A percentile compares a stretch with the other conserved stretches of the same genome.
These are phyloP conservation scores for Stomatorhinus walkeri DNA, from an alignment of 2,797 vertebrate species.

Conservation along the genomic window DNA sequence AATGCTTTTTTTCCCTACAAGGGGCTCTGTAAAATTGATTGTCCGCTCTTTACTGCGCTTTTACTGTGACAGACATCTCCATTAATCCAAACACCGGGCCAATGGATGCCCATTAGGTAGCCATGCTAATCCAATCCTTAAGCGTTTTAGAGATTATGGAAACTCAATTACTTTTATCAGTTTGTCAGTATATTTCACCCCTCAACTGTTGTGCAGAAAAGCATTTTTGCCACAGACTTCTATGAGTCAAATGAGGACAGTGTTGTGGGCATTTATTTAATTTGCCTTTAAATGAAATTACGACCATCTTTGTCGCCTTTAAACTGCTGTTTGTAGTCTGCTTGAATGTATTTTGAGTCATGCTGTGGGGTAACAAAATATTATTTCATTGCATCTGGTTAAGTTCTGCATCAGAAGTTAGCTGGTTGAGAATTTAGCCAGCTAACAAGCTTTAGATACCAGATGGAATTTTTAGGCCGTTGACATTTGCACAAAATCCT, in stretches of 20 bases:
- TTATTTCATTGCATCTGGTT: not conserved
- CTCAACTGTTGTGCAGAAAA: conserved; percentile 47
- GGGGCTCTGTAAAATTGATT: conserved; percentile 21
- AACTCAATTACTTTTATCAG: conserved; percentile 48
- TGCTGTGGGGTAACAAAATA: not conserved
- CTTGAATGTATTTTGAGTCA: not conserved
- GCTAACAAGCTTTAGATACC: not conserved
- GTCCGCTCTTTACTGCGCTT: conserved; percentile 5
- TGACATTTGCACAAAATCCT: not conserved
- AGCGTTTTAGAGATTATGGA: conserved; percentile 38
- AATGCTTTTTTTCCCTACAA: conserved; percentile 14
- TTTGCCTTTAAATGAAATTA: conserved; percentile 47
- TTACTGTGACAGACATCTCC: conserved; percentile 7
- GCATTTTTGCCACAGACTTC: conserved; percentile 42
- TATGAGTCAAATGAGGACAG: conserved; percentile 54
- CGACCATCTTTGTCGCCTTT: conserved; percentile 45
- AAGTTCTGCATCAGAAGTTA: not conserved
- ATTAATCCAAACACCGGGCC: conserved; percentile 16
- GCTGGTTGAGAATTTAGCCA: not conserved
- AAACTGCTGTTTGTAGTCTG: conserved; percentile 23
- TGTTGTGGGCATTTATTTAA: conserved; percentile 47
- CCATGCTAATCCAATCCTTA: conserved; percentile 30
- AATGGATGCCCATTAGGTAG: conserved; percentile 30
- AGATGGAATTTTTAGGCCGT: not conserved
- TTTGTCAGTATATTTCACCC: conserved; percentile 38